Conservation (phyloP, 2,888 invertebrate genomes). For the Arenicola marina region DNA sequence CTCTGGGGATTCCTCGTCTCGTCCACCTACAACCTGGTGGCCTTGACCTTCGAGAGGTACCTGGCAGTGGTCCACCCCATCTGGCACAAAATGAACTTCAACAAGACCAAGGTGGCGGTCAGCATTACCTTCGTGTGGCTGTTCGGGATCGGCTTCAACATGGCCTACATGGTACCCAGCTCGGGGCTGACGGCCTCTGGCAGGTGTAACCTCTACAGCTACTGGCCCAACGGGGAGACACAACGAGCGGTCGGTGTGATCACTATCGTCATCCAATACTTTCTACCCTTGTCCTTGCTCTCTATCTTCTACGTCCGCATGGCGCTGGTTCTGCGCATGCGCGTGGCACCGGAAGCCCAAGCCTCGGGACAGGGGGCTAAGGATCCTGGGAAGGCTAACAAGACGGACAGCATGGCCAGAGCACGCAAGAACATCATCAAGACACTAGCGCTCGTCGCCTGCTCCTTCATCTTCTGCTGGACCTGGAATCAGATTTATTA, state of each 20-base stretch:
- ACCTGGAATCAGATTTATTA: constrained; percentile 2
- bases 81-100: constrained; percentile 16
- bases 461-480: constrained; percentile 7
- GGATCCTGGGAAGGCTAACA: not conserved
- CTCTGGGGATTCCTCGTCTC: constrained; percentile 18
- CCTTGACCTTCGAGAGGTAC: constrained; percentile 25
- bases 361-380: not conserved
- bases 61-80: constrained; percentile 23
- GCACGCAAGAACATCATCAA: constrained; percentile 3
- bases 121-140: constrained; percentile 14
- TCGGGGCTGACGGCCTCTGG: constrained; percentile 4
- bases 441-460: not conserved
- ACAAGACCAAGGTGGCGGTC: not conserved
- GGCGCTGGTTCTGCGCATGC: constrained; percentile 13
- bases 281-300: constrained; percentile 15
- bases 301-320: constrained; percentile 14
- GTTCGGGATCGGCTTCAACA: constrained; percentile 14
- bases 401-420: not conserved
- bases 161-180: constrained; percentile 13
- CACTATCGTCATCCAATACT: constrained; percentile 13
- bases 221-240: constrained; percentile 5
- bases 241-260: constrained; percentile 9
- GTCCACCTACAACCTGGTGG: constrained; percentile 24
- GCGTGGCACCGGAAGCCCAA: constrained; percentile 5
- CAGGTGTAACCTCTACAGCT: constrained; percentile 1